Base-by-base conservation (phyloP, 2,113 vertebrate genomes). In the Lagopus leucura region DNA sequence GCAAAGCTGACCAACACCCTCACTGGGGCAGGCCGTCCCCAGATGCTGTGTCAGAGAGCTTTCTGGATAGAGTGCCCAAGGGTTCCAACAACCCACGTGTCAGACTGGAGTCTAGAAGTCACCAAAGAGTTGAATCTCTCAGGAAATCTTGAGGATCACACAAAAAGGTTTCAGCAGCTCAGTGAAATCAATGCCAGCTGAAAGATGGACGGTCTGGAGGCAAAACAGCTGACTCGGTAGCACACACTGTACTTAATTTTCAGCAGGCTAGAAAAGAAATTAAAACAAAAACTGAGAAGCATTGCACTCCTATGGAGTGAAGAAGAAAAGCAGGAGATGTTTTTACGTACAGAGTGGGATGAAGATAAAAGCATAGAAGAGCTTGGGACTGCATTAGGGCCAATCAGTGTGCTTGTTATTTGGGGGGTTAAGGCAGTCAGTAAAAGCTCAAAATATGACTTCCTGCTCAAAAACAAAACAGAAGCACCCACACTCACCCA, bases 1-100 rank as follows among this genome's bases (percentile, higher is more conserved):
- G 70, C 25, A 11, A 25, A 3, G 45, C 69, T 3, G 3, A 5
- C 28, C 1, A 14, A 20, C 45, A 1, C 38, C 54, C 18, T 10
- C 50, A 21, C 34, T 55, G n/a, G 14, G 40, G 64, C 13, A 36
- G 25, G 7, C 19, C 61, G 32, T 54, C 22, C 70, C 15, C 75
- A 15, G 14, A 2, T 15, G 66, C 48, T 14, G 19, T 8, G 65
- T 40, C 69, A 30, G 22, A 85, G 75, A 11, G 43, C 25, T 74
- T 65, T 45, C 88, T 12, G 27, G 22, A 18, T 3, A 12, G 16
- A 50, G 16, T 16, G 48, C 61, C 8, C 34, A 48, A 28, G 61
- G 66, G 40, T 55, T n/a, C 7, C 3, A 4, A 74, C 8, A 88
- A 88, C 43, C 32, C 71, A 32, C 3, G 4, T 43, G 71, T 34